Evolutionary conservation across 92 coral and sea anemone genomes (phyloP).

Genomic region (Paragorgia papillata): DNA sequence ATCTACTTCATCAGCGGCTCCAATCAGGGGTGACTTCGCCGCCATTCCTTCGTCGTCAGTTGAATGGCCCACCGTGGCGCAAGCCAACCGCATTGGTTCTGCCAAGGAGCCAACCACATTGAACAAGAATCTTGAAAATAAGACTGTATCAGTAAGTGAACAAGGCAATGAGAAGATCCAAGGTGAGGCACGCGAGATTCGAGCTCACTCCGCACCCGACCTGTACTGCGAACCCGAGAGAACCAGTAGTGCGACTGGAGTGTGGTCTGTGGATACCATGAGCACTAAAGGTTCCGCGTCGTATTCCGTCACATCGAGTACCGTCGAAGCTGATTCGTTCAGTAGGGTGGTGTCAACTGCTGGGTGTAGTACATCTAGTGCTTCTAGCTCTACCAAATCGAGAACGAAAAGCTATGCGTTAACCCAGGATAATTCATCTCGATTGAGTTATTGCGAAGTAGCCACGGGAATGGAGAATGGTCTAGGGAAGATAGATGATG

Average conservation of each 20-base stretch:
- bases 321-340: neutral
- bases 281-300: constrained; percentile 22
- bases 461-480: constrained; percentile 39
- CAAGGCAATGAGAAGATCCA: constrained; percentile 18
- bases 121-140: constrained; percentile 14
- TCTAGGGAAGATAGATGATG: constrained; percentile 16
- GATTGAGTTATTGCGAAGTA: constrained; percentile 43
- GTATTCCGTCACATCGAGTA: constrained; percentile 23
- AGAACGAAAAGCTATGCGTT: constrained; percentile 36
- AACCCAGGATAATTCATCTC: constrained; percentile 33
- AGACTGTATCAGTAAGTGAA: constrained; percentile 53
- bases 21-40: constrained; percentile 83
- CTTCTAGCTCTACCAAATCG: constrained; percentile 15
- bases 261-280: constrained; percentile 33
- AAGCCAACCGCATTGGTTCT: constrained; percentile 68
- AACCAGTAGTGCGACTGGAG: constrained; percentile 34
- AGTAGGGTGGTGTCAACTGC: constrained; percentile 12
- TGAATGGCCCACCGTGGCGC: constrained; percentile 97
- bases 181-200: constrained; percentile 29
- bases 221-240: constrained; percentile 51
- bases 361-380: constrained; percentile 3
- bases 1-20: constrained; percentile 60
- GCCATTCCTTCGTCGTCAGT: constrained; percentile 82
- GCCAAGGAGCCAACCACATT: constrained; percentile 1
- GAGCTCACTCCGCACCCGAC: constrained; percentile 54